Evolutionary conservation across 2,888 invertebrate genomes (phyloP).

Genomic region (Listrodromus nycthemerus): DNA sequence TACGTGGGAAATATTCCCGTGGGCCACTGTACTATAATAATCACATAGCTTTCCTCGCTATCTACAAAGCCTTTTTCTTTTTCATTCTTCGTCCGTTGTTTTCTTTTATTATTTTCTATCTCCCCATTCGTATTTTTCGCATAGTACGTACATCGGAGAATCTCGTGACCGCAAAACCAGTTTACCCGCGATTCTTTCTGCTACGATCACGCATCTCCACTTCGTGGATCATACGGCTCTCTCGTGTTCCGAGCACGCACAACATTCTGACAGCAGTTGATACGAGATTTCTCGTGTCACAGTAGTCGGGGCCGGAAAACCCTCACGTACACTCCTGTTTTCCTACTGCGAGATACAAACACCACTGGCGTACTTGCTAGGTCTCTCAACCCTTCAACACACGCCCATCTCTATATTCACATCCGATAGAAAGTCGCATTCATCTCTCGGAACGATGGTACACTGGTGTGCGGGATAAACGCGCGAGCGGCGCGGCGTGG

Average conservation of each 20-base stretch:
- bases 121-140: slow-evolving; percentile 27
- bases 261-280: slow-evolving; percentile 5
- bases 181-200: slow-evolving; percentile 58
- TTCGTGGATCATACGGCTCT: not conserved
- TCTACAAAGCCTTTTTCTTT: slow-evolving; percentile 46
- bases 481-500: slow-evolving; percentile 59
- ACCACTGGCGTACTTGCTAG: not conserved
- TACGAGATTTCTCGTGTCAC: slow-evolving; percentile 5
- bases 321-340: not conserved
- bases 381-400: slow-evolving; percentile 42
- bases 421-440: slow-evolving; percentile 76
- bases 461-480: slow-evolving; percentile 72
- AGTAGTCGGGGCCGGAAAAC: not conserved
- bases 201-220: slow-evolving; percentile 11
- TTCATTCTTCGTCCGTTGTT: not conserved
- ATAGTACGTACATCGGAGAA: slow-evolving; percentile 37
- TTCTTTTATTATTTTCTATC: slow-evolving; percentile 22
- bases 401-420: slow-evolving; percentile 61
- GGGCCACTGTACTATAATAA: slow-evolving; percentile 56
- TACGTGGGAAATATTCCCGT: slow-evolving; percentile 64
- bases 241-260: not conserved
- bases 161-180: slow-evolving; percentile 62
- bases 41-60: slow-evolving; percentile 57
- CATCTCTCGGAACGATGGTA: slow-evolving; percentile 66
- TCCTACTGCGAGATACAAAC: not conserved